Evolutionary conservation across 2,797 vertebrate genomes (phyloP).

Genomic region (Phrynocephalus guinanensis): DNA sequence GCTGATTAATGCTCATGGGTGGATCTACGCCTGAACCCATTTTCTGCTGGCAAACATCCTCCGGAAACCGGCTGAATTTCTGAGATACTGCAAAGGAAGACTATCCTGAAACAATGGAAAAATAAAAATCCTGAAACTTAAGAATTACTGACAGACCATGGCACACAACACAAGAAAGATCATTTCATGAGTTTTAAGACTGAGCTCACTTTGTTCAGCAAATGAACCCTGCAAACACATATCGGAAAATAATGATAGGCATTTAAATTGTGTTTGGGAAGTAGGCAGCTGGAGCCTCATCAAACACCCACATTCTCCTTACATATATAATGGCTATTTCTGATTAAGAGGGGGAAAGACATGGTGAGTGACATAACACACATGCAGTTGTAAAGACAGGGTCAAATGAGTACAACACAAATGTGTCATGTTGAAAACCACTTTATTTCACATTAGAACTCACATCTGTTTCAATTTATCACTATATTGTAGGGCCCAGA

Average conservation of each 20-base stretch:
- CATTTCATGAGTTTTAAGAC: background rate
- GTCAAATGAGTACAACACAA: background rate
- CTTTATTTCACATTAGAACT: background rate
- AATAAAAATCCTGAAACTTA: background rate
- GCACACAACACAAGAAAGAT: background rate
- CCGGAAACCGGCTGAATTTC: background rate
- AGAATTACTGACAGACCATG: background rate
- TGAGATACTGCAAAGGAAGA: background rate
- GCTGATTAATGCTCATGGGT: constrained; percentile 8
- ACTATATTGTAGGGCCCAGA: background rate
- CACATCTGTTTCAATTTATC: background rate
- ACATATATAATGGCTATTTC: constrained; percentile 9
- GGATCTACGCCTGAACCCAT: background rate
- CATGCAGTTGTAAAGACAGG: background rate
- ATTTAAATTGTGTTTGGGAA: constrained; percentile 21
- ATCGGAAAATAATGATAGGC: constrained; percentile 5
- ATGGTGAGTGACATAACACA: background rate
- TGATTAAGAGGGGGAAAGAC: background rate
- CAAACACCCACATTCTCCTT: constrained; percentile 24
- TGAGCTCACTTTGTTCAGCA: background rate
- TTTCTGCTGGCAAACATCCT: constrained; percentile 14
- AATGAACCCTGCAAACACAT: background rate
- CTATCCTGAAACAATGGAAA: background rate
- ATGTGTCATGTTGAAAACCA: background rate
- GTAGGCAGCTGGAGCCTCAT: background rate